Base-by-base conservation (phyloP, 2,888 invertebrate genomes). In the Dascillus cervinus region DNA sequence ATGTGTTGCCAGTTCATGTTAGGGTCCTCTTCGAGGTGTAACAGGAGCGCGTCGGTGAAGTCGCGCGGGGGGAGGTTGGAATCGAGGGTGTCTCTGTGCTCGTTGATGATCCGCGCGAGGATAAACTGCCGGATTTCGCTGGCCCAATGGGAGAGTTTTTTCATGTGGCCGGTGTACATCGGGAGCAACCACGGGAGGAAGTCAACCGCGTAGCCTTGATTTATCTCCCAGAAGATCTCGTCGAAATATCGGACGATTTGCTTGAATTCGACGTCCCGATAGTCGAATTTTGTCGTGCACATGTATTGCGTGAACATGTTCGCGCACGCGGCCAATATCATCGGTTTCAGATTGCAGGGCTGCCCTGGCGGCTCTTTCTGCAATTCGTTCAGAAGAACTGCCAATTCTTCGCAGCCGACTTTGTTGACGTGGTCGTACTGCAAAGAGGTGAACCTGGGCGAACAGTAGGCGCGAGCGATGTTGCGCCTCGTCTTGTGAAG, bases 171-270 rank as follows among this genome's bases (percentile, higher is more conserved):
- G 2, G 64, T 64, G 58, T 85, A 87, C 37, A 86, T 75, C 0
- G 85, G 85, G 1, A 75, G 66, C 0, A 90, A 60, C 81, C 84
- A 87, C 0, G 90, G 90, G 11, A 91, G 54, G 52, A 90, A 90
- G 52, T 91, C 91, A 0, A 89, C 75, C 0, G 86, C 83, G 57
- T 87, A 88, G 0, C 88, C 88, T 50, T 87, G 86, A 59, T 90
- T 91, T 41, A 91, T 88, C 55, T 90, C 89, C 82, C 85, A 88
- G 66, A 91, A 91, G 28, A 91, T 87, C 47, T 84, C 81, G 50
- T 90, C 90, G 57, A 89, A 90, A 34, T 54, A 55, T 12, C 77
- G 67, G 0, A 86, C 82, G 3, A 82, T 71, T 33, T 70, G 68
- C 26, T 70, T 66, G 64, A 88, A 90, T 10, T 77, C 77, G 0